Evolutionary conservation across 2,888 invertebrate genomes (phyloP).

Genomic region (Craniophora ligustri): DNA sequence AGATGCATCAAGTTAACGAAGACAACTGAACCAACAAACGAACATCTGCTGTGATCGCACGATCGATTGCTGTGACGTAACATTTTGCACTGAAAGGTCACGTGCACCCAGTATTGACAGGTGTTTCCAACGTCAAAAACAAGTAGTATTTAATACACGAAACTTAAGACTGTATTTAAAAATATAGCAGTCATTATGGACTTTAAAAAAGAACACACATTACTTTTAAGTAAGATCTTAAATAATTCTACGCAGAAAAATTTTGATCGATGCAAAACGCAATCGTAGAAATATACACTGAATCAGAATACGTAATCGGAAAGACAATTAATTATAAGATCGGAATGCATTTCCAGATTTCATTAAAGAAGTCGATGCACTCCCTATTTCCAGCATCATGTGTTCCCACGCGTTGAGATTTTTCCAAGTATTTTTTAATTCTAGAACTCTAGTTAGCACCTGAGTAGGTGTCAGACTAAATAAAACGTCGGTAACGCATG

Average conservation of each 20-base stretch:
- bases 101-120: slow-evolving; percentile 25
- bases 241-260: too few relatives aligned
- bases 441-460: slow-evolving; percentile 24
- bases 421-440: slow-evolving; percentile 32
- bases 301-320: not conserved
- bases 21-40: slow-evolving; percentile 40
- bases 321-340: not conserved
- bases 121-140: slow-evolving; percentile 30
- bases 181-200: too few relatives aligned
- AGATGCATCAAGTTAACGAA: slow-evolving; percentile 30
- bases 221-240: too few relatives aligned
- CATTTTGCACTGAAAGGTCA: slow-evolving; percentile 40
- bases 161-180: too few relatives aligned
- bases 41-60: slow-evolving; percentile 36
- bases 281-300: too few relatives aligned
- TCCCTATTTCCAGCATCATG: slow-evolving; percentile 14
- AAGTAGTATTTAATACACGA: slow-evolving; percentile 11
- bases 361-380: slow-evolving; percentile 13
- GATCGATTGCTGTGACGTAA: slow-evolving; percentile 37
- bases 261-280: too few relatives aligned
- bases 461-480: slow-evolving; percentile 59
- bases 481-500: slow-evolving; percentile 43
- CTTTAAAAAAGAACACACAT: too few relatives aligned
- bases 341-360: not conserved
- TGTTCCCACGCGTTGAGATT: slow-evolving; percentile 21